Base-by-base conservation (phyloP, 1,140 invertebrate genomes). In the Tyrophagus putrescentiae region DNA sequence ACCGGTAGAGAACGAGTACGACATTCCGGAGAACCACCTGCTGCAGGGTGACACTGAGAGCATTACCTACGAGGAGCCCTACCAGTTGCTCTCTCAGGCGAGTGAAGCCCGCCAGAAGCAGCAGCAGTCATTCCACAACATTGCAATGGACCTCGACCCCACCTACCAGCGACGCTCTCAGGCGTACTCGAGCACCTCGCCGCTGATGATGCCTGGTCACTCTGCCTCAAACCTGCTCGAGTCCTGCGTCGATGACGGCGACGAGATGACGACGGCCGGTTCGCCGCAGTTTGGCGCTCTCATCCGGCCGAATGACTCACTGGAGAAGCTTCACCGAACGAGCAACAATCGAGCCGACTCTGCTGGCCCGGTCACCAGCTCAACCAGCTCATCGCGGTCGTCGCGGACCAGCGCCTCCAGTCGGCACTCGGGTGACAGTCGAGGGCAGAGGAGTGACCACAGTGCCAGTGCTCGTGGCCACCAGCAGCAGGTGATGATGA, bases 71-170 rank as follows among this genome's bases (percentile, higher is more conserved):
- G 54, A 62, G 33, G 39, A 57, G 29, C 33, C 41, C 36, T 32
- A 52, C 25, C 18, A 44, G 16, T 42, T 31, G 39, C 13, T 21
- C 9, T 60, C 3, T 33, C 13, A 54, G 13, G 9, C 1, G n/a
- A 9, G 7, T 2, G 27, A 54, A 54, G 18, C 11, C 45, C 45
- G 13, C 39, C 45, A 13, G 25, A 28, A 13, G n/a, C n/a, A n/a
- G n/a, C n/a, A n/a, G n/a, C 62, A 53, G 23, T 28, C 25, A 4
- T 58, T 41, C 33, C 56, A 70, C 16, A 79, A 79, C 63, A 79
- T 79, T 65, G 77, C 77, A 4, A 77, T 77, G 70, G 77, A 76
- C 25, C 77, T 79, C 39, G 78, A 79, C 67, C 78, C 78, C 4
- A 79, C 78, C 4, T 79, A 78, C 66, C 60, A 65, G 21, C n/a